These are phyloP conservation scores for Drosophila arawakana DNA, from an alignment of 1,140 invertebrate species.

Conservation along the genomic window DNA sequence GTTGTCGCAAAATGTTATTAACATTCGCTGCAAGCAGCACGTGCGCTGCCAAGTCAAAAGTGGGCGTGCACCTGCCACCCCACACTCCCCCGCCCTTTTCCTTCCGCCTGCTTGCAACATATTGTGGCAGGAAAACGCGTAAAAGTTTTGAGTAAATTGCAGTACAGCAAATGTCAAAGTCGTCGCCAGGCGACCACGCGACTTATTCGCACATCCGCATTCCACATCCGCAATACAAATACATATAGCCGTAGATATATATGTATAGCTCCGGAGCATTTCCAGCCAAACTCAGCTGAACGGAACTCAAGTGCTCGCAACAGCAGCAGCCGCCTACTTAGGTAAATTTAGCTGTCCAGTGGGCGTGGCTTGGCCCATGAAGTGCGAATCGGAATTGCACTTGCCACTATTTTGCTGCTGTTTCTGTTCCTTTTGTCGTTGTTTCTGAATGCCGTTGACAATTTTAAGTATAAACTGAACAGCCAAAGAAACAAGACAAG, in stretches of 20 bases:
- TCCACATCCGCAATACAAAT: constrained; percentile 22
- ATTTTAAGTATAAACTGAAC: constrained; percentile 14
- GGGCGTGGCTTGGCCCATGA: constrained; percentile 28
- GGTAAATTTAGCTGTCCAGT: constrained; percentile 43
- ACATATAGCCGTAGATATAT: constrained; percentile 6
- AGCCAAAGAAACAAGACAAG: not conserved
- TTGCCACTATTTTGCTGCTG: constrained; percentile 13
- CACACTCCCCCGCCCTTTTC: not conserved
- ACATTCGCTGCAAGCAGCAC: constrained; percentile 72
- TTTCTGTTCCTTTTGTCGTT: constrained; percentile 1
- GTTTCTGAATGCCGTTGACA: constrained; percentile 27
- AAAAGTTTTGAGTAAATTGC: constrained; percentile 58
- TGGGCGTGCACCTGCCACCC: constrained; percentile 12
- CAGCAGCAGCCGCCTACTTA: constrained; percentile 43
- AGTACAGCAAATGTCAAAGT: constrained; percentile 43
- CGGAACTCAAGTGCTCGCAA: constrained; percentile 37
- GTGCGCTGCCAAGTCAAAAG: constrained; percentile 61
- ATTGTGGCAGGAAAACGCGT: constrained; percentile 48
- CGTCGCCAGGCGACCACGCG: constrained; percentile 42
- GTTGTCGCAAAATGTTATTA: constrained; percentile 73
- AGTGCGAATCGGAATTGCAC: constrained; percentile 29
- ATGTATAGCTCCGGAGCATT: constrained; percentile 11
- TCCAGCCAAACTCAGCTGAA: constrained; percentile 15
- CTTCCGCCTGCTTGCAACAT: constrained; percentile 12
- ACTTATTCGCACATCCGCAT: constrained; percentile 21